Conservation (phyloP, 1,140 invertebrate species). For the Gryon sp. region DNA sequence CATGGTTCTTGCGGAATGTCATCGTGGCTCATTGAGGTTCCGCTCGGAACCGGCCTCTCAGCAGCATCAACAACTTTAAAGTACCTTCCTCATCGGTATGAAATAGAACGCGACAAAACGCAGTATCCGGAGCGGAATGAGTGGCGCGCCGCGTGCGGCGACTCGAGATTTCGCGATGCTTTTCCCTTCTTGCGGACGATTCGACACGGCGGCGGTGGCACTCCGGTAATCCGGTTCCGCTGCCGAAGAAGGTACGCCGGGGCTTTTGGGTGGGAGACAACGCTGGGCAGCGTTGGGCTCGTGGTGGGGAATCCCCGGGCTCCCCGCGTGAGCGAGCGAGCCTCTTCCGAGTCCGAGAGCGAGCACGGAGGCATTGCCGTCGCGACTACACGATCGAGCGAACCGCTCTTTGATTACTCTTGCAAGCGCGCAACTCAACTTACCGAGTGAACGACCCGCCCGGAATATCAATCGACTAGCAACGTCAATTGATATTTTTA, state of each 20-base stretch:
- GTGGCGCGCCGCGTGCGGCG: conserved; percentile 3
- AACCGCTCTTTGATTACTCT: conserved; percentile 15
- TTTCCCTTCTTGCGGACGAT: conserved; percentile 53
- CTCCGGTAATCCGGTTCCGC: conserved; percentile 65
- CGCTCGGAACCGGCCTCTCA: no score
- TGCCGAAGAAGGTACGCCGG: conserved; percentile 56
- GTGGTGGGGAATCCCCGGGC: conserved; percentile 53
- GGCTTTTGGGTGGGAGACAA: conserved; percentile 62
- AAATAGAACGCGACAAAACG: not conserved
- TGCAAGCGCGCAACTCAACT: not conserved
- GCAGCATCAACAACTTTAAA: no score
- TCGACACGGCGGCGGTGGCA: conserved; percentile 55
- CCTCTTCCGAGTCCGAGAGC: conserved; percentile 61
- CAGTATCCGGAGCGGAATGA: conserved; percentile 32
- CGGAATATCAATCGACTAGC: not conserved
- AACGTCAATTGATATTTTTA: no score
- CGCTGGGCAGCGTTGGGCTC: conserved; percentile 30
- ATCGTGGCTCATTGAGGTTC: no score
- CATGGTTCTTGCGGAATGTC: no score
- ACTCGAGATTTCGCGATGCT: conserved; percentile 32
- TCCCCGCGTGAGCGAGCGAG: conserved; percentile 69
- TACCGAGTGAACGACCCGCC: conserved; percentile 15
- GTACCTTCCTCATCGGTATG: no score
- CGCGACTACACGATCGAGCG: conserved; percentile 71
- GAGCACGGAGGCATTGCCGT: conserved; percentile 73